Percentiles rank a stretch among this genome's conserved stretches.
Conservation (phyloP, 2,888 invertebrate species). For the Lasius fuliginosus region DNA sequence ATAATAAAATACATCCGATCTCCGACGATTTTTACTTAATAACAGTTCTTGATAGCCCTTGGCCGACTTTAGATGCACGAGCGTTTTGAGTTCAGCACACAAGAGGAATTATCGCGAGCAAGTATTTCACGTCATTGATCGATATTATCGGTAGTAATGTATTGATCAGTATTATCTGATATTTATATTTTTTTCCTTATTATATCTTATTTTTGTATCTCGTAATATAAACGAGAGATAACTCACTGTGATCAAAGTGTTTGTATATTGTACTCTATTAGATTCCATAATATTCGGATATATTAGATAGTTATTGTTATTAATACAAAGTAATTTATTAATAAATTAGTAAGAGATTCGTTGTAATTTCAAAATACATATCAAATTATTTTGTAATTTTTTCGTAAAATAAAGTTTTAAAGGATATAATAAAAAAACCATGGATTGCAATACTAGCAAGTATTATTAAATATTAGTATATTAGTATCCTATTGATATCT, state of each 20-base stretch:
- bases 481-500: background rate
- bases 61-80: constrained; percentile 28
- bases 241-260: background rate
- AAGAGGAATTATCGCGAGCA: background rate
- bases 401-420: background rate
- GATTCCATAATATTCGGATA: background rate
- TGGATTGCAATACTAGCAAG: background rate
- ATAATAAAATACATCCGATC: background rate
- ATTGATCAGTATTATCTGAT: background rate
- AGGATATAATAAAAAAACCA: background rate
- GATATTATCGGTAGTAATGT: background rate
- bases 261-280: background rate
- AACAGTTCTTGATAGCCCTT: constrained; percentile 21
- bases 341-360: background rate
- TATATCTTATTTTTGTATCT: constrained; percentile 1
- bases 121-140: background rate
- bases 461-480: background rate
- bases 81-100: background rate
- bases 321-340: background rate
- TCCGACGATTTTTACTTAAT: constrained; percentile 32
- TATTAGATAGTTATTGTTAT: background rate
- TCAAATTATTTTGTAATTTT: background rate
- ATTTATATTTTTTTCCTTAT: background rate
- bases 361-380: background rate
- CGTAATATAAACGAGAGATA: background rate